Conservation (phyloP, 1,140 invertebrate genomes). For the Drosophila oshimai region DNA sequence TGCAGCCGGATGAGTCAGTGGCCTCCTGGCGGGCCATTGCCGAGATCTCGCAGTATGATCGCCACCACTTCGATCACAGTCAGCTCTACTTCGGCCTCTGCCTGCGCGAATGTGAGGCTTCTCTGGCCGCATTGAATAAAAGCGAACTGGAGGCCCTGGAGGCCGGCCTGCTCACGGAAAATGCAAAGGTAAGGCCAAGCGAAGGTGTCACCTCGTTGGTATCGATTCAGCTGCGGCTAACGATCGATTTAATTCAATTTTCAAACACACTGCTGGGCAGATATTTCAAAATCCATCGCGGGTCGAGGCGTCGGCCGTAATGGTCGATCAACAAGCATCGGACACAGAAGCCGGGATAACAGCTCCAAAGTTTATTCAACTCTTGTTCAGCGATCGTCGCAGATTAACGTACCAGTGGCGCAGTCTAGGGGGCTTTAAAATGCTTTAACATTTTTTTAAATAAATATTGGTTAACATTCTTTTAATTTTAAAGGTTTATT, state of each 20-base stretch:
- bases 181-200: conserved; percentile 64
- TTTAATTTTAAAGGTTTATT: background rate
- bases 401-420: conserved; percentile 12
- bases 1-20: conserved; percentile 66
- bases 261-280: conserved; percentile 32
- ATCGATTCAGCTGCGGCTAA: conserved; percentile 12
- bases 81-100: conserved; percentile 84
- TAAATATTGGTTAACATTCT: too few species aligned
- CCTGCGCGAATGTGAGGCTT: conserved; percentile 67
- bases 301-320: conserved; percentile 23
- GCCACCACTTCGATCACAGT: conserved; percentile 84
- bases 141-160: conserved; percentile 38
- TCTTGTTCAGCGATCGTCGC: background rate
- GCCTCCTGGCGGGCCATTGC: conserved; percentile 83
- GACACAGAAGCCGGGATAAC: conserved; percentile 41
- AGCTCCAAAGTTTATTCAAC: conserved; percentile 53
- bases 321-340: conserved; percentile 21
- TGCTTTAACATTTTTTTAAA: too few species aligned
- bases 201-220: conserved; percentile 26
- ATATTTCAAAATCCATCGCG: conserved; percentile 33
- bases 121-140: conserved; percentile 39
- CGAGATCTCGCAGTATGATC: conserved; percentile 82
- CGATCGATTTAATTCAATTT: conserved; percentile 57
- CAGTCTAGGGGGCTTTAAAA: background rate
- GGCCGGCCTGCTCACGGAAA: conserved; percentile 59